Conservation (phyloP, 2,888 invertebrate species). For the Scrobipalpa costella region DNA sequence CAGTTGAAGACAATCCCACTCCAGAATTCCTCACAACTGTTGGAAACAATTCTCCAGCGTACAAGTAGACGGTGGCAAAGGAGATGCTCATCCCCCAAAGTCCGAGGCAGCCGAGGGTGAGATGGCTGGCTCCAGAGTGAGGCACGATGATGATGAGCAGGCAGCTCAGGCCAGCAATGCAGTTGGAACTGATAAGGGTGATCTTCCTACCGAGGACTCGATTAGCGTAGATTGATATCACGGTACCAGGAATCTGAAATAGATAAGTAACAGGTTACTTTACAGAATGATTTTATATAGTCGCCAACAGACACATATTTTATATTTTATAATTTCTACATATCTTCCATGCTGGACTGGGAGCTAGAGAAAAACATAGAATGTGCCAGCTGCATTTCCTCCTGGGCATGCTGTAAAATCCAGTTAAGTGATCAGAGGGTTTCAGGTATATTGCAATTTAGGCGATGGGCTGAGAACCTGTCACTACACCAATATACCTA, state of each 20-base stretch:
- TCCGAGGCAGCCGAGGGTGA: conserved; percentile 86
- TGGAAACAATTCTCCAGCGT: conserved; percentile 93
- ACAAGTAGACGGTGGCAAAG: conserved; percentile 93
- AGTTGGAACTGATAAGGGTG: conserved; percentile 83
- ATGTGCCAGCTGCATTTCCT: no score
- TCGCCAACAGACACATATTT: no score
- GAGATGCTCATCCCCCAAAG: conserved; percentile 91
- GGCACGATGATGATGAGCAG: conserved; percentile 82
- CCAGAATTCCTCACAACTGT: conserved; percentile 94
- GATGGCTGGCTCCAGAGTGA: conserved; percentile 69
- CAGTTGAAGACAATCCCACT: conserved; percentile 91
- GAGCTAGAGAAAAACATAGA: no score
- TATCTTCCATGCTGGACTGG: no score
- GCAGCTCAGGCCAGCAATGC: conserved; percentile 84
- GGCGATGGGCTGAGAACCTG: no score
- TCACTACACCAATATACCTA: no score
- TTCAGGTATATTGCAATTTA: no score
- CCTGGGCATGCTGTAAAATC: no score
- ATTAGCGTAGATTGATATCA: conserved; percentile 84
- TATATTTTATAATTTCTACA: no score
- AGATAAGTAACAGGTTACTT: not conserved
- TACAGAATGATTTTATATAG: no score
- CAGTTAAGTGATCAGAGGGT: no score
- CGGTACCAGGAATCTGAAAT: conserved; percentile 81
- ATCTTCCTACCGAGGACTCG: conserved; percentile 84